Base-by-base conservation (phyloP, 2,888 invertebrate genomes). In the Glaucopsyche alexis region DNA sequence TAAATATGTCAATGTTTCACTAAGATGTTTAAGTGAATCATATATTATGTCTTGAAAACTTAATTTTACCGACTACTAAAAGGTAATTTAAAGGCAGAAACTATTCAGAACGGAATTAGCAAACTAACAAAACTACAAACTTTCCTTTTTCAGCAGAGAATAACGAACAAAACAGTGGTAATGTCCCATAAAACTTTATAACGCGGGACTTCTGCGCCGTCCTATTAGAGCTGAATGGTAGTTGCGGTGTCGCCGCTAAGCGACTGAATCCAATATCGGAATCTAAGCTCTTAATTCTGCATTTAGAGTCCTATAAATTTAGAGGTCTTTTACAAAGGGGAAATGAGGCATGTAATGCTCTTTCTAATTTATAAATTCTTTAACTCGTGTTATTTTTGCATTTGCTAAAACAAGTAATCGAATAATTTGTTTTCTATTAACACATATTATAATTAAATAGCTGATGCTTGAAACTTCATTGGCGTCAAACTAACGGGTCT, bases 181-280 rank as follows among this genome's bases (percentile, higher is more conserved):
- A 67, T 67, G 67, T 67, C 47, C 67, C 72, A 74, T 71, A 72
- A 73, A 73, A 73, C 55, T 81, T 80, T 79, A 80, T 82, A 80
- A 81, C 77, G 78, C 73, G 77, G 13, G 80, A 84, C 81, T 80
- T 82, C 80, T 74, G 74, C 78, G 60, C 76, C 73, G 78, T 77
- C 77, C 78, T 79, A 80, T 80, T 80, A 81, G 76, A 78, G 76
- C 79, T 80, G 81, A 81, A 84, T 82, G 80, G 83, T 82, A 81
- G 80, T 82, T 81, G 82, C 78, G 83, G 82, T 80, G 79, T 78
- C 81, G 81, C 78, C 76, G 80, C 79, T 80, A 80, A 77, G 76
- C 71, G 82, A 83, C 84, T 84, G 83, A 84, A 85, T 83, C 83
- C 81, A 84, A 86, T 87, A 86, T 83, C 78, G 78, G 73, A 75